A percentile compares a stretch with the other conserved stretches of the same genome.
Conservation (phyloP, 2,113 vertebrate genomes). For the Corydoras sp. region DNA sequence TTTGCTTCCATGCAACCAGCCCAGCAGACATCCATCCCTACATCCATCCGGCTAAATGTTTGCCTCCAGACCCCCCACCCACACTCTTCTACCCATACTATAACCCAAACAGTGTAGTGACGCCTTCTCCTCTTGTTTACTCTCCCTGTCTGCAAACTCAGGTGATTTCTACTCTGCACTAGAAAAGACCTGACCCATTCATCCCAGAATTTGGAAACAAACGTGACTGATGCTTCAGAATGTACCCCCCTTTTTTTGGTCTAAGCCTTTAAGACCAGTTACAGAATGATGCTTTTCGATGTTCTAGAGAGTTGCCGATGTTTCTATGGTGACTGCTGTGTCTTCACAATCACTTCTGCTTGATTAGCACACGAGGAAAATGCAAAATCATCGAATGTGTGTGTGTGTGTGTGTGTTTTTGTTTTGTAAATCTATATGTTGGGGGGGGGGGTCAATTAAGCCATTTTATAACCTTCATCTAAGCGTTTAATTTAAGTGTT, state of each 20-base stretch:
- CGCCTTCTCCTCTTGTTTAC: slow-evolving; percentile 13
- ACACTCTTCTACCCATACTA: background rate
- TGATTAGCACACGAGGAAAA: too few relatives aligned
- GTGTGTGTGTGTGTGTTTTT: background rate
- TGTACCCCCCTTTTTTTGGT: slow-evolving; percentile 42
- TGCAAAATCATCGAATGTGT: too few relatives aligned
- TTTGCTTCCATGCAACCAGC: background rate
- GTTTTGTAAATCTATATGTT: slow-evolving; percentile 52
- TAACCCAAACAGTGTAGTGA: background rate
- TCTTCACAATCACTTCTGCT: slow-evolving; percentile 19
- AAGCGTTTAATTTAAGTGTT: slow-evolving; percentile 61
- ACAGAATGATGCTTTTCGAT: slow-evolving; percentile 13
- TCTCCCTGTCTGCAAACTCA: slow-evolving; percentile 75
- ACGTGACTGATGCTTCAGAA: slow-evolving; percentile 49
- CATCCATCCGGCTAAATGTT: slow-evolving; percentile 11
- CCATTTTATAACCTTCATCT: slow-evolving; percentile 57
- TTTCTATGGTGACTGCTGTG: slow-evolving; percentile 42
- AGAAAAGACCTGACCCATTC: slow-evolving; percentile 38
- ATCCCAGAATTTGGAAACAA: slow-evolving; percentile 40
- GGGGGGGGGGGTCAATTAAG: slow-evolving; percentile 36
- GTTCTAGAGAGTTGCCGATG: slow-evolving; percentile 30
- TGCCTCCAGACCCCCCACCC: slow-evolving; percentile 13
- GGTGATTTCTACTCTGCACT: slow-evolving; percentile 76
- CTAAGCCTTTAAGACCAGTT: slow-evolving; percentile 15
- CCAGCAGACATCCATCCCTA: background rate